Evolutionary conservation across 1,140 invertebrate species (phyloP).

Genomic region (Musca vetustissima): DNA sequence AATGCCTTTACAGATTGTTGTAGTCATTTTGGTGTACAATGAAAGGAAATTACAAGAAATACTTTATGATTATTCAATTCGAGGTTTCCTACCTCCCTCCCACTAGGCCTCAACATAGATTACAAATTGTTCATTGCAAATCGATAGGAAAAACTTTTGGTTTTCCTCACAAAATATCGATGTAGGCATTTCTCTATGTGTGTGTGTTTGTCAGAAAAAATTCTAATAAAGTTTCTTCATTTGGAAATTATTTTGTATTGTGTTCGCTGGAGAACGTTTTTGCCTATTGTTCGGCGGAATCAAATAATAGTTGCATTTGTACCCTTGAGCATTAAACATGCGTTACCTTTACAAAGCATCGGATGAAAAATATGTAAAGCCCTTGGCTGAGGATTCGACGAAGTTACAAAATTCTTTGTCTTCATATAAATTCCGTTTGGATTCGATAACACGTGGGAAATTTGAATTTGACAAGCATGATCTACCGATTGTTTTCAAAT

Average conservation of each 20-base stretch:
- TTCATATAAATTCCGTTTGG: not conserved
- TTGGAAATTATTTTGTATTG: not conserved
- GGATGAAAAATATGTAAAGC: constrained; percentile 26
- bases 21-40: no score
- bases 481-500: constrained; percentile 40
- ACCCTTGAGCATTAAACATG: not conserved
- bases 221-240: no score
- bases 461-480: constrained; percentile 27
- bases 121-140: no score
- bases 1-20: no score
- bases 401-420: not conserved
- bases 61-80: constrained; percentile 43
- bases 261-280: not conserved
- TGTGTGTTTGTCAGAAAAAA: no score
- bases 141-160: no score
- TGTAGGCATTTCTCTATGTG: no score
- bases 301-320: not conserved
- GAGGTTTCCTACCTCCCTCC: constrained; percentile 25
- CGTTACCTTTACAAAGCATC: constrained; percentile 10
- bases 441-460: not conserved
- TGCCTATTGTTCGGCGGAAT: not conserved
- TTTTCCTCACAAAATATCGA: no score
- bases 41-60: constrained; percentile 35
- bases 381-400: not conserved
- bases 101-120: no score